Base-by-base conservation (phyloP, 2,113 vertebrate species). In the Barbus barbus region DNA sequence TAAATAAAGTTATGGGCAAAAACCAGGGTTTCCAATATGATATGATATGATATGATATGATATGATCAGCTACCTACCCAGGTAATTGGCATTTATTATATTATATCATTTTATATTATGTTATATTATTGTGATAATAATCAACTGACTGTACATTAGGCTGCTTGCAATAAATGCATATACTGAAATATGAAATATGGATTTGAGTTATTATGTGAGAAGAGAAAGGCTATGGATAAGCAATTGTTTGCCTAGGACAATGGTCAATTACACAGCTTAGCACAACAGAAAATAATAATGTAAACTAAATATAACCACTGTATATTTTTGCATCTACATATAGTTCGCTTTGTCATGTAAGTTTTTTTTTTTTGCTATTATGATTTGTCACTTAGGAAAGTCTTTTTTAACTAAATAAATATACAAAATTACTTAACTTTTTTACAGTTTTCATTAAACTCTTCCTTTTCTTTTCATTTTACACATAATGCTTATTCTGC, bases 401-500 rank as follows among this genome's bases (percentile, higher is more conserved):
- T 48, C 1, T 6, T 0, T 28, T 76, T 53, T 14, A 75, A 53
- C 46, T 31, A 51, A 46, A n/a, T 75, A 11, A 75, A 75, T 31
- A 20, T n/a, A n/a, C n/a, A n/a, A n/a, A n/a, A n/a, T 46, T 44
- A 24, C 12, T 12, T 18, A n/a, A 41, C 1, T 33, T 82, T 60
- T 72, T 73, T 82, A 16, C 51, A 33, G 12, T 38, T 44, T 82
- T 24, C 3, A 72, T 36, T 5, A n/a, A 72, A 72, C 71, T 81
- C 63, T 65, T 56, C 31, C 48, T 87, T 33, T 65, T 75, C 31
- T 72, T 74, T 73, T 16, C 31, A 16, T 78, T 28, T 78, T 78
- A 63, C 36, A 74, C 78, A 86, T 76, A 85, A 87, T 81, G 31
- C 76, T 24, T 69, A 36, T 79, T 48, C 60, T 83, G 58, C 56